Evolutionary conservation across 2,797 vertebrate genomes (phyloP), one percentile per base, ranked within the genome.

Genomic region (Acanthurus lineatus): DNA sequence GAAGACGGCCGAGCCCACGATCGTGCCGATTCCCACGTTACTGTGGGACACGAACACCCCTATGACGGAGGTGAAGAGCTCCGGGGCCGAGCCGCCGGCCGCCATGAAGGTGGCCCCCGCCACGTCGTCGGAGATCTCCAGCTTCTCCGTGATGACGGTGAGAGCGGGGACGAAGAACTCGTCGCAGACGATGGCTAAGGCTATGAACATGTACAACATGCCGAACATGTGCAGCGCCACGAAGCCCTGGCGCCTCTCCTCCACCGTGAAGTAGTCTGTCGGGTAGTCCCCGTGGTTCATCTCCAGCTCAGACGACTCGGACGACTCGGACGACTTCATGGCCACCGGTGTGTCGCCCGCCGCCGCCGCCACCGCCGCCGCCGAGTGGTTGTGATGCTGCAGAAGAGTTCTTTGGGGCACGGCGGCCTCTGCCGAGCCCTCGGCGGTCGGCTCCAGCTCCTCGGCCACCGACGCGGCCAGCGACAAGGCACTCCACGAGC

Each of bases 81-180:
- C 98, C 49, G 98, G 98, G 70, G 98, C 98, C 0, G 98, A 99
- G 28, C 98, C 98, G 58, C 98, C 98, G 1, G 98, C 98, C 2
- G 98, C 98, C 98, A 99, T 99, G 88, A 99, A 99, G 32, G 98
- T 99, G 88, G 98, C 98, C 28, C 98, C 98, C 1, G 98, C 98
- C 53, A 99, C 98, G 66, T 99, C 98, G 73, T 99, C 98, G 12
- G 97, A 99, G 92, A 99, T 99, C 78, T 88, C 78, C 77, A 99
- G 86, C 88, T 97, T 98, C 91, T 99, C 98, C 2, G 96, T 99
- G 93, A 99, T 99, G 91, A 98, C 97, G 15, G 97, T 99, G 89
- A 99, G 93, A 0, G 97, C 98, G 5, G 98, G 98, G 84, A 99
- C 98, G 67, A 99, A 99, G 92, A 99, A 99, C 82, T 99, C 98